These are phyloP conservation scores for Neodiprion fabricii DNA, from an alignment of 1,140 invertebrate species.

Conservation along the genomic window DNA sequence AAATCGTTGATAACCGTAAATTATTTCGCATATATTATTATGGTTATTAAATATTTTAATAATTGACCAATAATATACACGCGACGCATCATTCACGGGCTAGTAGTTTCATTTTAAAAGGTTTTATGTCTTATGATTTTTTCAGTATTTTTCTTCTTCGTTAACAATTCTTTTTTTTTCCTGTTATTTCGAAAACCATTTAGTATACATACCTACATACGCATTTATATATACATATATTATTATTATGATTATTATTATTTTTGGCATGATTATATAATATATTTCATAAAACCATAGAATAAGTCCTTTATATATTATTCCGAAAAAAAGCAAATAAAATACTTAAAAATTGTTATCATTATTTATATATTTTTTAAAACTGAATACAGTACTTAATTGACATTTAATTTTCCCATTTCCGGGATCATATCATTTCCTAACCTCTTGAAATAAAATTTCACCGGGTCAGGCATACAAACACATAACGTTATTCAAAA, in stretches of 20 bases:
- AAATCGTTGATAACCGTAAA: background rate
- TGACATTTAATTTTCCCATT: background rate
- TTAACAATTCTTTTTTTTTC: background rate
- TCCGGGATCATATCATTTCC: background rate
- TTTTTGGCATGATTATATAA: conserved; percentile 6
- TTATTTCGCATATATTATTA: background rate
- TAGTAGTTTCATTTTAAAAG: conserved; percentile 1
- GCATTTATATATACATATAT: conserved; percentile 4
- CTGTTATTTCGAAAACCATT: background rate
- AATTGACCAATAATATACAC: conserved; percentile 5
- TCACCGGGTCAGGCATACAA: background rate
- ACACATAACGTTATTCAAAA: background rate
- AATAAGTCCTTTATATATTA: conserved; percentile 1
- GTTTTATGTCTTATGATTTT: background rate
- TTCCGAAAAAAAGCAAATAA: background rate
- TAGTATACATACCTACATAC: background rate
- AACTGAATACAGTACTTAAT: background rate
- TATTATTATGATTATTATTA: background rate
- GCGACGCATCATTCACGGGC: background rate
- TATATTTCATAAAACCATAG: background rate
- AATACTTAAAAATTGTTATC: conserved; percentile 6
- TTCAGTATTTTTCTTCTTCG: background rate
- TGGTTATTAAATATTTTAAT: background rate
- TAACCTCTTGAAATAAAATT: background rate
- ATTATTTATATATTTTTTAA: background rate